Percentiles rank a stretch among this genome's conserved stretches.
phyloP scores from a whole-genome alignment of 2,113 vertebrate genomes.

The Cebidichthys violaceus region DNA sequence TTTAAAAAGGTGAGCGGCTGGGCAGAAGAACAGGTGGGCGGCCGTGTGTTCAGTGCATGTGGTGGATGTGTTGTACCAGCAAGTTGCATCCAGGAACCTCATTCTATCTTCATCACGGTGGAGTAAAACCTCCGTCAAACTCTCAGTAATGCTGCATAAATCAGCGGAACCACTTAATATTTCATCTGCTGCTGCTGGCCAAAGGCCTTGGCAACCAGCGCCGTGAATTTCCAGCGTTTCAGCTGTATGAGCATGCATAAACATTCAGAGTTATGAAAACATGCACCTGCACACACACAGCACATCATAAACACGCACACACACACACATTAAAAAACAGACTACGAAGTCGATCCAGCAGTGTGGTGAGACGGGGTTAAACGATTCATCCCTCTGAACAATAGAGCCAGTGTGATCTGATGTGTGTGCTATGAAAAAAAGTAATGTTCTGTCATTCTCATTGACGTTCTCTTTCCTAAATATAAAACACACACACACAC shows the following conservation, averaged over 20 bases:
- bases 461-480: slow-evolving; percentile 40
- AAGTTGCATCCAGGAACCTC: slow-evolving; percentile 48
- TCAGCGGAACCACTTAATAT: slow-evolving; percentile 63
- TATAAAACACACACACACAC: slow-evolving; percentile 36
- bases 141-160: slow-evolving; percentile 61
- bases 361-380: slow-evolving; percentile 36
- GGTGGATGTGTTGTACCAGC: slow-evolving; percentile 6
- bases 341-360: slow-evolving; percentile 11
- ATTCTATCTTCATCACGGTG: slow-evolving; percentile 44
- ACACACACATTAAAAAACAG: neutral
- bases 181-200: slow-evolving; percentile 54
- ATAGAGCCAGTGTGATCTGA: slow-evolving; percentile 65
- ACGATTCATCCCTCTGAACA: slow-evolving; percentile 58
- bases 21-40: slow-evolving; percentile 44
- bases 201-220: slow-evolving; percentile 34
- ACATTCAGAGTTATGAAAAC: slow-evolving; percentile 59
- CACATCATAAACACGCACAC: neutral
- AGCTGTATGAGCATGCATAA: slow-evolving; percentile 72
- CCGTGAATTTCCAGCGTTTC: slow-evolving; percentile 44
- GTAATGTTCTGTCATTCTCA: slow-evolving; percentile 17
- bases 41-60: slow-evolving; percentile 22
- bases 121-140: slow-evolving; percentile 55
- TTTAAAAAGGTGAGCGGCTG: slow-evolving; percentile 19
- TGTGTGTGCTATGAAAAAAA: slow-evolving; percentile 23
- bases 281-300: slow-evolving; percentile 51